Base-by-base conservation (phyloP, 2,113 vertebrate genomes). In the Chaetodon auriga region DNA sequence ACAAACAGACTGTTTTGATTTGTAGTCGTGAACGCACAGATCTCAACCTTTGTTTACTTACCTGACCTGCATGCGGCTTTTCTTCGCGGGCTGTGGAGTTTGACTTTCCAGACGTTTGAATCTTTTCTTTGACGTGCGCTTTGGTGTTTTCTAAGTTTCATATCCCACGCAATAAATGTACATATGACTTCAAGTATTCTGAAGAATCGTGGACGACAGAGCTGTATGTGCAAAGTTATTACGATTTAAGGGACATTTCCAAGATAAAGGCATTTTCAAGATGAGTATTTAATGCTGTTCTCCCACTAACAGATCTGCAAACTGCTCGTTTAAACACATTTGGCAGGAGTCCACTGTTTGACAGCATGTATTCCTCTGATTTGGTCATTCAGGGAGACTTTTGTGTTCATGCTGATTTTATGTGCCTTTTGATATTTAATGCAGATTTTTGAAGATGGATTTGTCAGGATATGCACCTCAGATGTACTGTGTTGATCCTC, bases 401-500 rank as follows among this genome's bases (percentile, higher is more conserved):
- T 74, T 77, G 54, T 70, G 61, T 80, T 82, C 60, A 82, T 84
- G 76, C 66, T 75, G 60, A 84, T 89, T 93, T 93, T 51, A 87
- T 90, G 92, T 93, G 93, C 94, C 90, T 95, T 94, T 89, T 87
- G 60, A 90, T 90, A 89, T 88, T 82, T 84, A 77, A 81, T 83
- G 80, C 81, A 84, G 77, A 77, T 68, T 88, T 85, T 86, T 83
- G 19, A 83, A 80, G 68, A 72, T 65, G 68, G 66, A 62, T 80
- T 83, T 80, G 57, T 86, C 55, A 69, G 62, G 54, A 72, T 76
- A 72, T 35, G 68, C 65, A 84, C 55, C 48, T 72, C 75, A 86
- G 69, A 82, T 91, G 82, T 92, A 89, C 68, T 90, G 86, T 91
- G 78, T 88, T 90, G 61, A 85, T 83, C 83, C 82, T 41, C 36